Percentiles rank a stretch among this genome's conserved stretches.
phyloP scores from a whole-genome alignment of 2,113 vertebrate genomes.

The Anhinga rufa region DNA sequence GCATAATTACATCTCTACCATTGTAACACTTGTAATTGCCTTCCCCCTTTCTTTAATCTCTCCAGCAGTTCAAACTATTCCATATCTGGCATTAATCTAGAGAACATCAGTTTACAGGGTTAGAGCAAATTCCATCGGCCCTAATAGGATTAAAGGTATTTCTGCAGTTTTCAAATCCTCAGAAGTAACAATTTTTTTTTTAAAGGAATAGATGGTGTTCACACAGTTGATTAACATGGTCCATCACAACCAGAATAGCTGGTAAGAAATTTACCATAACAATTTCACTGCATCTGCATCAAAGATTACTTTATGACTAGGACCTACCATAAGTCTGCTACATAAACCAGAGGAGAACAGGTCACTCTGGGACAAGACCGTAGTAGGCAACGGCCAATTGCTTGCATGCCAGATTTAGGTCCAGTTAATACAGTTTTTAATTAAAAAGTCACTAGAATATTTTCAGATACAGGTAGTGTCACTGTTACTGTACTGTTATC shows the following conservation, averaged over 20 bases:
- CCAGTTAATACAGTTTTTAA: neutral
- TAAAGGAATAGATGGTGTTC: neutral
- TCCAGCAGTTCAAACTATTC: neutral
- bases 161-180: neutral
- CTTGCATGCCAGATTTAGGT: neutral
- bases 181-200: neutral
- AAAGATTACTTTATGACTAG: neutral
- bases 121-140: neutral
- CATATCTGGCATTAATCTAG: neutral
- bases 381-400: neutral
- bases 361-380: neutral
- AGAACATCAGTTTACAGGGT: neutral
- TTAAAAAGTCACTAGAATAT: neutral
- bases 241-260: neutral
- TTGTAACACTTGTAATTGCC: neutral
- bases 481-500: neutral
- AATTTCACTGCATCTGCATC: neutral
- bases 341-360: neutral
- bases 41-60: neutral
- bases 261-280: neutral
- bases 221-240: neutral
- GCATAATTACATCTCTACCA: neutral
- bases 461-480: neutral
- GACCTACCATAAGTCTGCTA: neutral
- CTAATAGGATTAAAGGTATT: slow-evolving; percentile 37